Evolutionary conservation across 2,797 vertebrate species (phyloP).

Genomic region (Zonotrichia albicollis): DNA sequence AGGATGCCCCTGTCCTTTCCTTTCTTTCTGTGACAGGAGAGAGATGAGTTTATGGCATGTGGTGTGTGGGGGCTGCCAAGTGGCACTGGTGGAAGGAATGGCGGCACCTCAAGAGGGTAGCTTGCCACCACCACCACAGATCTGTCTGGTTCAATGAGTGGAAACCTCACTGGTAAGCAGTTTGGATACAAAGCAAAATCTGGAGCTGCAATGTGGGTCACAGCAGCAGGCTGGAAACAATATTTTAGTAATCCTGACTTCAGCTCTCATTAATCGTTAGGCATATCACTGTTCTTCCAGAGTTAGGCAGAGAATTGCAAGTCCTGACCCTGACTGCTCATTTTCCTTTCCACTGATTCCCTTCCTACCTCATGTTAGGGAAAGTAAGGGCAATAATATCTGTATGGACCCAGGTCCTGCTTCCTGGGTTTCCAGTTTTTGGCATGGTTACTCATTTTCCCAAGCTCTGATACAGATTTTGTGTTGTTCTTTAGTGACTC

Average conservation of each 20-base stretch:
- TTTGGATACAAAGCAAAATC: background rate
- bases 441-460: background rate
- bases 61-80: background rate
- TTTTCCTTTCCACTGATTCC: background rate
- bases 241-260: background rate
- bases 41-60: background rate
- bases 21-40: background rate
- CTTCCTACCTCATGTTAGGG: background rate
- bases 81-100: background rate
- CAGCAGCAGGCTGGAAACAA: background rate
- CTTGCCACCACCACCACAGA: background rate
- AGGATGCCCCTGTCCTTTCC: slow-evolving; percentile 36
- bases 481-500: background rate
- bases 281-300: background rate
- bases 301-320: background rate
- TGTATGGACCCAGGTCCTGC: background rate
- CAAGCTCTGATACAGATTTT: background rate
- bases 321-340: background rate
- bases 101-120: background rate
- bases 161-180: background rate
- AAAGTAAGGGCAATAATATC: background rate
- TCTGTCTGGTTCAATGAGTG: background rate
- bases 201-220: background rate
- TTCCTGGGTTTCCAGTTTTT: background rate
- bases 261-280: background rate